Percentiles rank a stretch among this genome's conserved stretches.
Evolutionary conservation across 2,113 vertebrate genomes (phyloP).

Genomic region (Platycercus adscitus): DNA sequence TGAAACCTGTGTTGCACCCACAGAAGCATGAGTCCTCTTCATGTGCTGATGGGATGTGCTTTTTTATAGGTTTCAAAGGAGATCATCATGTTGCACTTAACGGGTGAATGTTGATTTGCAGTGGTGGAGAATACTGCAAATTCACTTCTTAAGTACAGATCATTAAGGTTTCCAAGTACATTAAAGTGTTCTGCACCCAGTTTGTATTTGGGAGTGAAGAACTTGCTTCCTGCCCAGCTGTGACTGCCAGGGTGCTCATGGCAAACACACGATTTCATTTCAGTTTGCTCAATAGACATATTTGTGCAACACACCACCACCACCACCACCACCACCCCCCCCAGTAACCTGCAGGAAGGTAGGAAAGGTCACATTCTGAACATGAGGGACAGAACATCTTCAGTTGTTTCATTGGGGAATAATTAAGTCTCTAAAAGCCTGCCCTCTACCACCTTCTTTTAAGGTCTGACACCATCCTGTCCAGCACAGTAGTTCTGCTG

Average conservation of each 20-base stretch:
- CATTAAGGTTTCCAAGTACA: neutral
- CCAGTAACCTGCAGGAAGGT: neutral
- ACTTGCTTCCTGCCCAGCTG: neutral
- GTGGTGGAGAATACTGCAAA: neutral
- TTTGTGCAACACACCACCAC: too few species aligned
- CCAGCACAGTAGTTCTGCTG: neutral
- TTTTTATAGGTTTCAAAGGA: neutral
- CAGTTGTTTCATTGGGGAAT: fast-evolving
- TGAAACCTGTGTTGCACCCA: neutral
- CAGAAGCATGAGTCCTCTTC: neutral
- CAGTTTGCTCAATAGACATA: neutral
- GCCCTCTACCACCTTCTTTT: neutral
- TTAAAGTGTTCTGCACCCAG: neutral
- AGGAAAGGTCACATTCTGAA: neutral
- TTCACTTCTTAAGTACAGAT: neutral
- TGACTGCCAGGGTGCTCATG: neutral
- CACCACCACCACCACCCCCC: too few species aligned
- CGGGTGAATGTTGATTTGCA: neutral
- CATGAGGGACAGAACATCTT: neutral
- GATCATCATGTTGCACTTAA: fast-evolving
- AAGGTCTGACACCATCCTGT: neutral
- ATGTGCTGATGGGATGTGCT: neutral
- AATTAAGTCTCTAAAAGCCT: neutral
- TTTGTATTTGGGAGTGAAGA: neutral
- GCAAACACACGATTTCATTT: neutral